A percentile compares a stretch with the other conserved stretches of the same genome.
phyloP scores from a whole-genome alignment of 2,113 vertebrate species.

The Pollachius pollachius region DNA sequence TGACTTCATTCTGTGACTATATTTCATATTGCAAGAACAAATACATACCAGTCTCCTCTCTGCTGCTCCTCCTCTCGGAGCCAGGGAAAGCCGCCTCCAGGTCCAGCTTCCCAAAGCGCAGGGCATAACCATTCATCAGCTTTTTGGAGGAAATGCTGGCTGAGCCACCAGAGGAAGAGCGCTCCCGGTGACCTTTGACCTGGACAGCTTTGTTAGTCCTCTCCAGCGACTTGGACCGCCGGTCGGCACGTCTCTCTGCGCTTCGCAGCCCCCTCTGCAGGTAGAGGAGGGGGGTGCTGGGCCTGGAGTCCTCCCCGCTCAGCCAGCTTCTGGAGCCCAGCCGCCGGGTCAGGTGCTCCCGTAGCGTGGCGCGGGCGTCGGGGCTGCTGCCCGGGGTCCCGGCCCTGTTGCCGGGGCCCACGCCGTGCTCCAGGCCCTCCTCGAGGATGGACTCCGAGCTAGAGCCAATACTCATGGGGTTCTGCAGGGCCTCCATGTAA shows the following conservation, averaged over 20 bases:
- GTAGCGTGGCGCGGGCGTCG: conserved; percentile 40
- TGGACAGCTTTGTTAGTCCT: conserved; percentile 67
- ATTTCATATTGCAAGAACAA: not conserved
- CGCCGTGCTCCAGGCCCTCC: conserved; percentile 60
- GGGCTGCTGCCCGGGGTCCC: conserved; percentile 53
- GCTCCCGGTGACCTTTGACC: conserved; percentile 66
- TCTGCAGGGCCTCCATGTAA: conserved; percentile 84
- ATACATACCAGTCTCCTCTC: conserved; percentile 72
- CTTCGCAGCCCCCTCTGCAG: conserved; percentile 51
- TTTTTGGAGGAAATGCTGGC: conserved; percentile 62
- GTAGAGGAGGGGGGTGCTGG: conserved; percentile 57
- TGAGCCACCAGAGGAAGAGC: conserved; percentile 69
- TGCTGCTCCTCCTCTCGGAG: conserved; percentile 62
- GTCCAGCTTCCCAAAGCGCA: conserved; percentile 70
- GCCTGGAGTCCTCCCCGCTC: conserved; percentile 51
- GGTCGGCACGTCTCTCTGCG: conserved; percentile 54
- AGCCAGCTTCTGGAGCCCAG: conserved; percentile 54
- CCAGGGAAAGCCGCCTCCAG: conserved; percentile 58
- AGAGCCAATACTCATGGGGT: conserved; percentile 81
- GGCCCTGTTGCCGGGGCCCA: conserved; percentile 30
- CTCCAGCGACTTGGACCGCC: conserved; percentile 78
- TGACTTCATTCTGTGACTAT: not conserved
- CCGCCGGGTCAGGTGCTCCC: conserved; percentile 55
- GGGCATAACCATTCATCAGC: conserved; percentile 69
- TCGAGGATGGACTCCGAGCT: conserved; percentile 78